These are phyloP conservation scores for Pitangus sulphuratus DNA, from an alignment of 2,797 vertebrate species.

Conservation along the genomic window DNA sequence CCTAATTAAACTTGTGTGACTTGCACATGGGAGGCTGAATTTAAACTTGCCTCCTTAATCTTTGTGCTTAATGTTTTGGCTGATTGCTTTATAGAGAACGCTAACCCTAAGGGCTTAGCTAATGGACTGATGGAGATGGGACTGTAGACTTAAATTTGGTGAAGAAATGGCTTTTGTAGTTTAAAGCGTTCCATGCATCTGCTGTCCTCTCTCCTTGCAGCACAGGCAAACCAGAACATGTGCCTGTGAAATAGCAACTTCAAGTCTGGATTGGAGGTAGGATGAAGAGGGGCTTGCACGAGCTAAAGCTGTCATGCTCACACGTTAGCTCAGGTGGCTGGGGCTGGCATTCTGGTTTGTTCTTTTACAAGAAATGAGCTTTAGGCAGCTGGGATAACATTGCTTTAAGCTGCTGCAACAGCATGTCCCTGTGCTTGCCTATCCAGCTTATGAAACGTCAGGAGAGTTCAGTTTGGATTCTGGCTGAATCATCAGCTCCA, in stretches of 20 bases:
- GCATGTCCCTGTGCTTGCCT: accelerated
- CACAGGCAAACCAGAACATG: neutral
- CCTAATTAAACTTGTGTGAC: neutral
- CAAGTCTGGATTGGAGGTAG: neutral
- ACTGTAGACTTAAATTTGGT: neutral
- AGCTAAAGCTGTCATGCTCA: neutral
- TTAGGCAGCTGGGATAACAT: neutral
- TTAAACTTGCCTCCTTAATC: neutral
- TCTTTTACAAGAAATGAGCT: neutral
- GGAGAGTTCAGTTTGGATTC: neutral
- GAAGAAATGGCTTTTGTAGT: neutral
- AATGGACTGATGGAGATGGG: too few species aligned
- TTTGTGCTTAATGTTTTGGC: neutral
- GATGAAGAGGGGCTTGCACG: neutral
- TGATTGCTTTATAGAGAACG: neutral
- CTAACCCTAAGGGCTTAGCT: neutral
- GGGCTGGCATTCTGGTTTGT: neutral
- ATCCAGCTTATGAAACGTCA: neutral
- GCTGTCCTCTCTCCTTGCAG: neutral
- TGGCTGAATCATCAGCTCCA: neutral
- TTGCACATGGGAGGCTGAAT: neutral
- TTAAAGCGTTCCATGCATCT: neutral
- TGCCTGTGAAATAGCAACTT: neutral
- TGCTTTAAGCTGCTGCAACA: neutral
- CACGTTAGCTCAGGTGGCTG: neutral